Base-by-base conservation (phyloP, 2,888 invertebrate species). In the Allacma fusca region DNA sequence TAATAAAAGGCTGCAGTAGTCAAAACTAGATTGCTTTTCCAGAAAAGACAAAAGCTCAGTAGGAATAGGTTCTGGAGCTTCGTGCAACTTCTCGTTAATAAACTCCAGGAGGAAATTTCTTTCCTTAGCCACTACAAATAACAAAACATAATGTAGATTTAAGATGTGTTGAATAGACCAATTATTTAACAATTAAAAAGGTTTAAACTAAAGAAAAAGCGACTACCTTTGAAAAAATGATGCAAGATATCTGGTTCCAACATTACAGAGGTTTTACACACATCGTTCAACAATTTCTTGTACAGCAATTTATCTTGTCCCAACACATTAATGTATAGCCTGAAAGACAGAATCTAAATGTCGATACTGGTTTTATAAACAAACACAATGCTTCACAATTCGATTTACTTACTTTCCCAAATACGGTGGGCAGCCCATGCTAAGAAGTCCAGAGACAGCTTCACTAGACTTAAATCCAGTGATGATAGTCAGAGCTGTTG, bases 141-240 rank as follows among this genome's bases (percentile, higher is more conserved):
- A n/a, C n/a, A n/a, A n/a, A n/a, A n/a, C n/a, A n/a, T n/a, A n/a
- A n/a, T n/a, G n/a, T n/a, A n/a, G n/a, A n/a, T n/a, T n/a, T n/a
- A n/a, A n/a, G n/a, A n/a, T n/a, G n/a, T n/a, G n/a, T n/a, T n/a
- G n/a, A n/a, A n/a, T n/a, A n/a, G n/a, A n/a, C n/a, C n/a, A n/a
- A n/a, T n/a, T n/a, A n/a, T n/a, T n/a, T n/a, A n/a, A n/a, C n/a
- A n/a, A n/a, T n/a, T n/a, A n/a, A n/a, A n/a, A n/a, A n/a, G n/a
- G n/a, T n/a, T n/a, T n/a, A n/a, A n/a, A n/a, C n/a, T n/a, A n/a
- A n/a, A n/a, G n/a, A n/a, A 65, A 19, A 9, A 24, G 65, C 7
- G 1, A 4, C 21, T 71, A 91, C 92, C 91, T 87, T 89, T 88
- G 84, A 90, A 91, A 79, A 93, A 90, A 86, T 90, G 90, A 72